These are phyloP conservation scores for Strigamia crassipes DNA, from an alignment of 2,888 invertebrate genomes.

Conservation along the genomic window DNA sequence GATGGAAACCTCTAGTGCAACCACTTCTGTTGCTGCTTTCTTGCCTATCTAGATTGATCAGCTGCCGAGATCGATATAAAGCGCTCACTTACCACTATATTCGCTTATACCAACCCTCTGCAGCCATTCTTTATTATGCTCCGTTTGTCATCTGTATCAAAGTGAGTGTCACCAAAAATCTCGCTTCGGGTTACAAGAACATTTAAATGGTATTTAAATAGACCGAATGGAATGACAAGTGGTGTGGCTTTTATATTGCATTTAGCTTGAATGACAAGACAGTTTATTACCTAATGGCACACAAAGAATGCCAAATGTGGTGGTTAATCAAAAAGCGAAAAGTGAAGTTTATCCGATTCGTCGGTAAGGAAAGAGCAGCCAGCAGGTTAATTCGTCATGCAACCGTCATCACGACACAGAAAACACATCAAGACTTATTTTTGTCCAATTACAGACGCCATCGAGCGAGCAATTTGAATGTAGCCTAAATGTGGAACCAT, in stretches of 20 bases:
- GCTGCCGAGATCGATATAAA: constrained; percentile 32
- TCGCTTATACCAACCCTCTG: neutral
- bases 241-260: neutral
- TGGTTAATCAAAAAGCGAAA: neutral
- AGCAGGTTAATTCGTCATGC: constrained; percentile 25
- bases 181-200: neutral
- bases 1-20: constrained; percentile 3
- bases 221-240: neutral
- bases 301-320: neutral
- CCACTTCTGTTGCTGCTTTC: constrained; percentile 23
- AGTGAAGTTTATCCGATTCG: neutral
- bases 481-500: neutral
- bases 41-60: constrained; percentile 23
- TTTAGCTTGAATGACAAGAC: neutral
- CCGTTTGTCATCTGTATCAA: constrained; percentile 25
- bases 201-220: constrained; percentile 17
- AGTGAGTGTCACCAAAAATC: neutral
- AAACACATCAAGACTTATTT: constrained; percentile 27
- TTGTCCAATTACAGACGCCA: constrained; percentile 23
- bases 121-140: neutral
- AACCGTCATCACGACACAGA: constrained; percentile 36
- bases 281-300: constrained; percentile 13
- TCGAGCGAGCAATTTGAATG: constrained; percentile 17
- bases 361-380: neutral
- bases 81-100: neutral